Evolutionary conservation across 2,113 vertebrate species (phyloP), one percentile per base, ranked within the genome.

Genomic region (Vireo altiloquus): DNA sequence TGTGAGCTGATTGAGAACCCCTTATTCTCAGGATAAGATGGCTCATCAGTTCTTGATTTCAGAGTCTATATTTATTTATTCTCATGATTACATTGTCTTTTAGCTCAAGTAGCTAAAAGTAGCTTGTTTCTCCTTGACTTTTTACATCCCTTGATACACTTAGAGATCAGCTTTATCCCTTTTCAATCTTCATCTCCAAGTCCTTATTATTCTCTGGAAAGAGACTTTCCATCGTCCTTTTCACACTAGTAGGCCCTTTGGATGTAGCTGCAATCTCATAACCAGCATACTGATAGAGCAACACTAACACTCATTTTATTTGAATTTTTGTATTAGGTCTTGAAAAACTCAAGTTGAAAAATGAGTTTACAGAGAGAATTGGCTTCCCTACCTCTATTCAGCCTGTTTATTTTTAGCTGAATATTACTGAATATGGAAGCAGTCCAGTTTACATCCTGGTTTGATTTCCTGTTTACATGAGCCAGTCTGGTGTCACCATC

Each of bases 401-500:
- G 92, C 24, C 79, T 95, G 82, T 89, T 96, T 96, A 97, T 97
- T 97, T 96, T 96, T 96, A 96, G 89, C 93, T 93, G 94, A 94
- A 69, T 77, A 71, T 96, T 96, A 89, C 92, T 96, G 96, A 95
- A 95, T 94, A 96, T 95, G 94, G 95, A 95, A 95, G 70, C 96
- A 95, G 89, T 97, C 89, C 96, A 96, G 82, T 95, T 98, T 97
- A 96, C 96, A 97, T 96, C 94, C 96, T 97, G 94, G 87, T 87
- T 95, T 82, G 79, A 96, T 88, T 97, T 98, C 97, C 96, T 98
- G 96, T 97, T 98, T 98, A 96, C 91, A 93, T 39, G 88, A 96
- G 91, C 92, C 86, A 79, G 82, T 79, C 89, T 93, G 70, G 92
- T 97, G 96, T 96, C 93, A 95, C 88, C 95, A 90, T 46, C 92